Evolutionary conservation across 2,888 invertebrate genomes (phyloP).

Genomic region (Macaria notata): DNA sequence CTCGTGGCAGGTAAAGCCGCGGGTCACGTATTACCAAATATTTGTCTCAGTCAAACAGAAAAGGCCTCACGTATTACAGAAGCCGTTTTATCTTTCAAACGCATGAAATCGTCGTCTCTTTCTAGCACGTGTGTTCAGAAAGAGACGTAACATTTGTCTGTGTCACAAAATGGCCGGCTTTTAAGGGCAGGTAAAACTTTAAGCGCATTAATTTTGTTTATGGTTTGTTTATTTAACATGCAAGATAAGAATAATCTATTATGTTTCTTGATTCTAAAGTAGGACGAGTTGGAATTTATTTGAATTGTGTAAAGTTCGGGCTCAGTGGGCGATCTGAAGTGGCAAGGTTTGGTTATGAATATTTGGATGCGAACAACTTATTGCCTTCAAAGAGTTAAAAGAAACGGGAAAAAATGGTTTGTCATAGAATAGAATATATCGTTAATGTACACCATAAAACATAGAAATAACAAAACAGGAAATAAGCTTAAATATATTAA

Average conservation of each 20-base stretch:
- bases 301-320: no score
- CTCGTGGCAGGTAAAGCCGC: not conserved
- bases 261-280: not conserved
- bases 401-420: no score
- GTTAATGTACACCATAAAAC: no score
- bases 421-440: no score
- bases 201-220: constrained; percentile 21
- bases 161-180: constrained; percentile 16
- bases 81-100: constrained; percentile 15
- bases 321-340: no score
- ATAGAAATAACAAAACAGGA: no score
- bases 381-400: no score
- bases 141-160: not conserved
- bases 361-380: no score
- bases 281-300: not conserved
- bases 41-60: constrained; percentile 9
- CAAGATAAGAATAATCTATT: constrained; percentile 17
- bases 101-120: constrained; percentile 1
- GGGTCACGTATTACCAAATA: constrained; percentile 2
- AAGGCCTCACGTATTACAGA: constrained; percentile 16
- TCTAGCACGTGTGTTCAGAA: not conserved
- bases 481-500: no score
- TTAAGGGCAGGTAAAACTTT: constrained; percentile 20
- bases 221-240: constrained; percentile 26
- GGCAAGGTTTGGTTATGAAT: no score